These are phyloP conservation scores for Tipula helvola DNA, from an alignment of 2,888 invertebrate species.

Conservation along the genomic window DNA sequence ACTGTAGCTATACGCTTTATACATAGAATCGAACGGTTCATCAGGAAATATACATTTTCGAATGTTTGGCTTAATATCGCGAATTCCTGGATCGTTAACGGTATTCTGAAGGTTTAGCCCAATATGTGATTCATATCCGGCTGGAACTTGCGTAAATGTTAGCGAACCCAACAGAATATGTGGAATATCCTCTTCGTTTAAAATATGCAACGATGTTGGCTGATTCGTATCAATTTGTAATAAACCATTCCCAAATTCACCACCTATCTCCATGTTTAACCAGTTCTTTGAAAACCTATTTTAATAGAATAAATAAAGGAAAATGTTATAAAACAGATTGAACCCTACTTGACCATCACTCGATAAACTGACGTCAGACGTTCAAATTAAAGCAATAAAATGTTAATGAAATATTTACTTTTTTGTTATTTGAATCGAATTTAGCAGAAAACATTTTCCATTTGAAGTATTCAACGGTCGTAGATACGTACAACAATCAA, in stretches of 20 bases:
- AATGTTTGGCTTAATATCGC: constrained; percentile 43
- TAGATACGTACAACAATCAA: constrained; percentile 52
- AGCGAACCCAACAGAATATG: constrained; percentile 21
- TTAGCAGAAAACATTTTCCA: constrained; percentile 47
- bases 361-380: background rate
- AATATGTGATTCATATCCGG: constrained; percentile 17
- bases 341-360: background rate
- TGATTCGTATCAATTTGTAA: constrained; percentile 21
- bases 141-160: constrained; percentile 13
- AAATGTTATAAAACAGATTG: background rate
- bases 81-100: constrained; percentile 50
- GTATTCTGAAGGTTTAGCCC: constrained; percentile 41
- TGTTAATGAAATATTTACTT: constrained; percentile 22
- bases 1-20: constrained; percentile 56
- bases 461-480: constrained; percentile 43
- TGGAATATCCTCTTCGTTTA: constrained; percentile 31
- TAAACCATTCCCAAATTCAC: constrained; percentile 20
- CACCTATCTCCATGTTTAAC: constrained; percentile 25
- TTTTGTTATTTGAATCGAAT: constrained; percentile 45
- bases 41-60: constrained; percentile 57
- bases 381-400: background rate
- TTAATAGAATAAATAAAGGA: too few species aligned
- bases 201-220: constrained; percentile 20
- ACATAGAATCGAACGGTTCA: constrained; percentile 46
- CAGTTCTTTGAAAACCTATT: constrained; percentile 20